phyloP scores from a whole-genome alignment of 2,797 vertebrate genomes.

The Urosaurus nigricauda region DNA sequence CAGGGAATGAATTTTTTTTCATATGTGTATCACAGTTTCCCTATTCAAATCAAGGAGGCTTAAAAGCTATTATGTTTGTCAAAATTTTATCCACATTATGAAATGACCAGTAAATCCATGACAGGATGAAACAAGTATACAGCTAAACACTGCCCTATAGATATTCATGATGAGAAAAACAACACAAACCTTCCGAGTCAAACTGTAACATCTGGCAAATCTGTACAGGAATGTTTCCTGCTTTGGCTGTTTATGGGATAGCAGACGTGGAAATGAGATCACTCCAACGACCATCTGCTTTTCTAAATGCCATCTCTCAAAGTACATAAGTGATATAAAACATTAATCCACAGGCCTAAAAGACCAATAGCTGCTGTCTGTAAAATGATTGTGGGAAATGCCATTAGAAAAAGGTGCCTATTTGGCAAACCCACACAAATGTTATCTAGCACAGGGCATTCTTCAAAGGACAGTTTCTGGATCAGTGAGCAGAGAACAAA shows the following conservation, averaged over 20 bases:
- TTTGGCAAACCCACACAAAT: neutral
- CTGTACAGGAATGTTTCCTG: conserved; percentile 27
- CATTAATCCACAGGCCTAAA: conserved; percentile 33
- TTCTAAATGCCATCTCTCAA: conserved; percentile 39
- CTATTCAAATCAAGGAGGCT: neutral
- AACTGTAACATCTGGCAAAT: conserved; percentile 24
- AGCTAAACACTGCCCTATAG: neutral
- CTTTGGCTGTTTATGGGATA: conserved; percentile 44
- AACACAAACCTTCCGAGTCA: neutral
- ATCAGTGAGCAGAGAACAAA: conserved; percentile 15
- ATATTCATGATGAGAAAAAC: conserved; percentile 17
- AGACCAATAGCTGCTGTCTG: neutral
- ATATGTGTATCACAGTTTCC: neutral
- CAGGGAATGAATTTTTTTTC: neutral
- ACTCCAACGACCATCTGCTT: conserved; percentile 55
- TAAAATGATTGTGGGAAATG: conserved; percentile 21
- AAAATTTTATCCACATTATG: neutral
- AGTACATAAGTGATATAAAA: conserved; percentile 43
- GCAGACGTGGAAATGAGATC: conserved; percentile 55
- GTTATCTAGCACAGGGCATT: neutral
- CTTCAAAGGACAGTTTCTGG: conserved; percentile 22
- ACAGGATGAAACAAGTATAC: conserved; percentile 33
- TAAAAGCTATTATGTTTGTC: neutral
- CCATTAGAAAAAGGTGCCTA: neutral
- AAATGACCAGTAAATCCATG: conserved; percentile 50